Percentiles rank a stretch among this genome's conserved stretches.
These are phyloP conservation scores for Subacronicta megacephala DNA, from an alignment of 2,888 invertebrate species.

Conservation along the genomic window DNA sequence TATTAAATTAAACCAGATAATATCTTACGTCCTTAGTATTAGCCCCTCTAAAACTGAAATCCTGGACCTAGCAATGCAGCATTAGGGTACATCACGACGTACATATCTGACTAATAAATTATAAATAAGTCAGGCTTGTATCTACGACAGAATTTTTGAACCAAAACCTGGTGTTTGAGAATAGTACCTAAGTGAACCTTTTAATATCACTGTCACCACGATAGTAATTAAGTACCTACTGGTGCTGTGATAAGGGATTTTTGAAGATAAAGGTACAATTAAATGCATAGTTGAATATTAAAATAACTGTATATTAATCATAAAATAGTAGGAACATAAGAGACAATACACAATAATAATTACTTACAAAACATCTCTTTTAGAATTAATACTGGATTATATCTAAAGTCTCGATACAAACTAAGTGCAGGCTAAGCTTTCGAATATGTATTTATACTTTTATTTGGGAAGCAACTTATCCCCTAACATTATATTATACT, in stretches of 20 bases:
- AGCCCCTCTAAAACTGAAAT: too few relatives aligned
- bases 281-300: conserved; percentile 6
- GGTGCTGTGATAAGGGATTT: background rate
- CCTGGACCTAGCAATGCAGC: too few relatives aligned
- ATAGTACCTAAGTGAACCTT: too few relatives aligned
- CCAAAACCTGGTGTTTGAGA: too few relatives aligned
- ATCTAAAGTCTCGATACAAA: conserved; percentile 39
- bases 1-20: too few relatives aligned
- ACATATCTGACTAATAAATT: too few relatives aligned
- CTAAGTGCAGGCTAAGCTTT: conserved; percentile 32
- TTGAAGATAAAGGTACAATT: conserved; percentile 5
- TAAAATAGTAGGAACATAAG: conserved; percentile 52
- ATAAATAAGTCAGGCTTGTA: too few relatives aligned
- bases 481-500: conserved; percentile 14
- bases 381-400: conserved; percentile 51
- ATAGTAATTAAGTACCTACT: too few relatives aligned
- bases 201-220: too few relatives aligned
- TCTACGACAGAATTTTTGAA: too few relatives aligned
- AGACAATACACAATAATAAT: conserved; percentile 30
- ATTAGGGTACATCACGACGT: too few relatives aligned
- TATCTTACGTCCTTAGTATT: too few relatives aligned
- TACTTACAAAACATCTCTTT: conserved; percentile 33
- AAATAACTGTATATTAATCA: conserved; percentile 24
- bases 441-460: conserved; percentile 9
- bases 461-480: conserved; percentile 5